A percentile compares a stretch with the other conserved stretches of the same genome.
Conservation (phyloP, 2,888 invertebrate genomes). For the Pinctada fucata region DNA sequence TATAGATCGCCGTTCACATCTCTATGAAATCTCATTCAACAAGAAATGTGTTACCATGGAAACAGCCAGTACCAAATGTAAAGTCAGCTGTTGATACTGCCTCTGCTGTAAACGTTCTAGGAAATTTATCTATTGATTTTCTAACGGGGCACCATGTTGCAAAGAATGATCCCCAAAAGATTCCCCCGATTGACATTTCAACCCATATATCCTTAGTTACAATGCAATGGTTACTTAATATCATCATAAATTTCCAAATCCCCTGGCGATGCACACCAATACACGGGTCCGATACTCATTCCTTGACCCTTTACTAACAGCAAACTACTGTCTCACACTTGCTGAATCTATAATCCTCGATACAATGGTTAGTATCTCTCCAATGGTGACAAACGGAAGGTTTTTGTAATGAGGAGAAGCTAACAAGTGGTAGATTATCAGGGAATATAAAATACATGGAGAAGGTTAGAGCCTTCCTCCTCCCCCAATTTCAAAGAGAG, state of each 20-base stretch:
- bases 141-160: not conserved
- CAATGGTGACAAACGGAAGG: too few relatives aligned
- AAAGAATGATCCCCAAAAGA: not conserved
- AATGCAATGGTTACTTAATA: too few relatives aligned
- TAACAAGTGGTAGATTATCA: too few relatives aligned
- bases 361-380: not conserved
- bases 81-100: conserved; percentile 5
- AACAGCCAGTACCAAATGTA: conserved; percentile 13
- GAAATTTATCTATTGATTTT: conserved; percentile 12
- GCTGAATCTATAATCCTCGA: not conserved
- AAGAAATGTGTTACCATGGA: conserved; percentile 14
- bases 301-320: not conserved
- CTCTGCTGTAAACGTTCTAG: not conserved
- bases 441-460: too few relatives aligned
- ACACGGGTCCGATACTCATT: not conserved
- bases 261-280: too few relatives aligned
- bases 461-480: too few relatives aligned
- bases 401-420: too few relatives aligned
- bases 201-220: not conserved
- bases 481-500: too few relatives aligned
- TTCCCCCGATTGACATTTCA: not conserved
- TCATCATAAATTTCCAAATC: too few relatives aligned
- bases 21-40: conserved; percentile 8
- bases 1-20: not conserved
- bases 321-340: not conserved